A percentile compares a stretch with the other conserved stretches of the same genome.
Conservation (phyloP, 2,888 invertebrate species). For the Acleris laterana region DNA sequence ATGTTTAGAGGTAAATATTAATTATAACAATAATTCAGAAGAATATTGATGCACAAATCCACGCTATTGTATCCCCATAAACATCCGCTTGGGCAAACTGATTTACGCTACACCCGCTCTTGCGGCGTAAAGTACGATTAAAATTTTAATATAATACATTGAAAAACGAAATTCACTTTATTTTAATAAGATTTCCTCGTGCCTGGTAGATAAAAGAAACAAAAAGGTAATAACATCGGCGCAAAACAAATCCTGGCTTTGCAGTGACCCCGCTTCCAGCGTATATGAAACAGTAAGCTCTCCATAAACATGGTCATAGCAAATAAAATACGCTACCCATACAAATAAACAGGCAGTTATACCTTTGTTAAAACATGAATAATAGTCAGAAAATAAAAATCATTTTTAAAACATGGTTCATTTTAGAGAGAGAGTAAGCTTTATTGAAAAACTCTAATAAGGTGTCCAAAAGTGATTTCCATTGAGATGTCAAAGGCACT, state of each 20-base stretch:
- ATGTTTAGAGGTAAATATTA: no score
- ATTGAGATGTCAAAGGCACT: conserved; percentile 37
- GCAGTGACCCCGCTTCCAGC: conserved; percentile 48
- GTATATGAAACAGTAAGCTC: conserved; percentile 55
- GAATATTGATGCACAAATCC: no score
- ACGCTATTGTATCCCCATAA: no score
- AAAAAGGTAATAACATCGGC: conserved; percentile 57
- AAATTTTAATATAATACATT: background rate
- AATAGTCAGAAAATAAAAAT: background rate
- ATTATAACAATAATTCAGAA: no score
- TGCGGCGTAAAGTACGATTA: background rate
- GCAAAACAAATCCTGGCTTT: conserved; percentile 54
- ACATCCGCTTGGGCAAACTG: no score
- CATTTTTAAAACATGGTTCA: background rate
- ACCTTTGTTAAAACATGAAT: background rate
- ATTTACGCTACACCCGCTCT: no score
- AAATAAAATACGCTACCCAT: conserved; percentile 14
- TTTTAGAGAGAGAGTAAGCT: conserved; percentile 3
- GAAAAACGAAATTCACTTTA: conserved; percentile 1
- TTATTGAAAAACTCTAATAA: conserved; percentile 35
- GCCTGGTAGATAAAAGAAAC: conserved; percentile 38
- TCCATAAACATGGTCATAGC: conserved; percentile 40
- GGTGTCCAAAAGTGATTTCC: conserved; percentile 36
- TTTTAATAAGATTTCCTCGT: conserved; percentile 4
- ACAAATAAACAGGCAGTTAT: background rate